Conservation (phyloP, 2,888 invertebrate species). For the Myopa tessellatipennis region DNA sequence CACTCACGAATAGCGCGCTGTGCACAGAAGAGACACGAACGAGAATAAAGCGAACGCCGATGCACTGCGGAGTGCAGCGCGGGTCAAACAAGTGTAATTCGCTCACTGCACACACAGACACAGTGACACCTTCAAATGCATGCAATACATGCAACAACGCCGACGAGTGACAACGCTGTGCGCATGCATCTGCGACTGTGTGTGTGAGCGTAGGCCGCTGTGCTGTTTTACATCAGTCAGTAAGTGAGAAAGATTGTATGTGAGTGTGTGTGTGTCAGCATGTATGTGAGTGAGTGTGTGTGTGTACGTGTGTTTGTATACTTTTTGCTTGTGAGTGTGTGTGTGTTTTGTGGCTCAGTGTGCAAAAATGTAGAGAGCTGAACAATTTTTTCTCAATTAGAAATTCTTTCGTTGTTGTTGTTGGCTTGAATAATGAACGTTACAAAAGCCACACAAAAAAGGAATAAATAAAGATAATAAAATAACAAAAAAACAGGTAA, state of each 20-base stretch:
- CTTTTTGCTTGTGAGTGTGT: not conserved
- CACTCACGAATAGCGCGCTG: not conserved
- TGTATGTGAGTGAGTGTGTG: not conserved
- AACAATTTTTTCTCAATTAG: constrained; percentile 12
- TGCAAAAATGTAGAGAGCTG: constrained; percentile 10
- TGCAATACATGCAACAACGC: not conserved
- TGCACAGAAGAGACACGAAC: not conserved
- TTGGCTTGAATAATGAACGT: not conserved
- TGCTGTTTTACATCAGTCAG: not conserved
- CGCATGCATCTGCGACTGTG: not conserved
- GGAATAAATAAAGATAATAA: not conserved
- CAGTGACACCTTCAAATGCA: too few species aligned
- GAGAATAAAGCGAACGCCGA: not conserved
- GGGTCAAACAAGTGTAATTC: not conserved
- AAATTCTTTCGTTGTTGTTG: constrained; percentile 16
- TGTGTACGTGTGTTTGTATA: not conserved
- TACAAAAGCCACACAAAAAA: too few species aligned
- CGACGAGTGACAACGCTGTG: not conserved
- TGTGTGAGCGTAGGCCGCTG: not conserved
- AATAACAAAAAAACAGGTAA: not conserved
- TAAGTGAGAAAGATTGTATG: not conserved
- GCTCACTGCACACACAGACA: too few species aligned
- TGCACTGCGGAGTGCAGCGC: not conserved
- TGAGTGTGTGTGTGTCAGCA: not conserved
- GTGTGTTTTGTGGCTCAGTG: not conserved